Base-by-base conservation (phyloP, 2,888 invertebrate species). In the Hofmannophila pseudospretella region DNA sequence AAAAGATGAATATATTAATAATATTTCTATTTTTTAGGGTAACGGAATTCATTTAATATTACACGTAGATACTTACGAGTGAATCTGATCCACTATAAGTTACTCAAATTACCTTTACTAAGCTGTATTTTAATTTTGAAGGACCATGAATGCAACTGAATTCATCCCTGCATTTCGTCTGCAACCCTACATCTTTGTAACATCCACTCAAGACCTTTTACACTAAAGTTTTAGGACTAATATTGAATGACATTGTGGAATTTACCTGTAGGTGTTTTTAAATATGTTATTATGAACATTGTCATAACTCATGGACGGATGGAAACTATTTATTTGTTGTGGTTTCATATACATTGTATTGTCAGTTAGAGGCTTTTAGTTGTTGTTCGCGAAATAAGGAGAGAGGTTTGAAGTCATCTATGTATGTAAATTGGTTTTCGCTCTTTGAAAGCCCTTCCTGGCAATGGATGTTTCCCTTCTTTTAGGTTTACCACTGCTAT, bases 261-360 rank as follows among this genome's bases (percentile, higher is more conserved):
- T 16, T 16, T 4, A 16, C 16, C 16, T 16, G 5, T 16, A 16
- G n/a, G 16, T 16, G 16, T 16, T 16, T 16, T 16, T n/a, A 16
- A 16, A 16, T 3, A 4, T 16, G 16, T 16, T 16, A 16, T 16
- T 16, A 16, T 16, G 5, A n/a, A 23, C n/a, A 67, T 61, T 59
- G 74, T 71, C 76, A 69, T 82, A 84, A 81, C 74, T 84, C 79
- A 79, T 62, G 53, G 53, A 62, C 68, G 69, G 68, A 67, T 79
- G 72, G 75, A 77, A 76, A 80, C 72, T 79, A 80, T 82, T 7
- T 77, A 80, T 76, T 74, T 80, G 75, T 67, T 82, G 84, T 57
- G 84, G 84, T 80, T 73, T 58, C n/a, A 44, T 57, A 68, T 67
- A 79, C 80, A 79, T 71, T 79, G 82, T 76, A 72, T 67, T 62